These are phyloP conservation scores for Caerostris extrusa DNA, from an alignment of 1,140 invertebrate genomes.

Conservation along the genomic window DNA sequence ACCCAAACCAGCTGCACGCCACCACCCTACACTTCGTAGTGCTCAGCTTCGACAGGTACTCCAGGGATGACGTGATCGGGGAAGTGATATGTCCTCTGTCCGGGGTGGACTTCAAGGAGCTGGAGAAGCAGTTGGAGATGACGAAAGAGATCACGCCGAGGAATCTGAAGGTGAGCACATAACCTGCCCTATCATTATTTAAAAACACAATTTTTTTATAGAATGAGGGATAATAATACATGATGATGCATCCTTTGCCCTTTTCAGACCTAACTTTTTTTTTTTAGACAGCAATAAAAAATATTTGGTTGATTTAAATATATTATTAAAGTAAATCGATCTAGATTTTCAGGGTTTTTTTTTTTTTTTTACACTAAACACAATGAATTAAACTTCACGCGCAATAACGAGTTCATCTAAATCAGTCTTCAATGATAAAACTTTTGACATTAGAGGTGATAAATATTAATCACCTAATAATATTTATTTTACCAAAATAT, in stretches of 20 bases:
- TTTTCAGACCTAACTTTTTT: not conserved
- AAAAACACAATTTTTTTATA: too few species aligned
- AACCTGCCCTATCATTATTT: not conserved
- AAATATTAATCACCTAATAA: too few species aligned
- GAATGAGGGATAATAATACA: too few species aligned
- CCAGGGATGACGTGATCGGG: constrained; percentile 97
- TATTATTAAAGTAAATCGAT: not conserved
- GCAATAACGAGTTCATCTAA: too few species aligned
- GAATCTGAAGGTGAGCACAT: constrained; percentile 76
- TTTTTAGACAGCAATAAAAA: not conserved
- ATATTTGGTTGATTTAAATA: not conserved
- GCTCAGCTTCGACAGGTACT: constrained; percentile 98
- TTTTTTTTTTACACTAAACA: too few species aligned
- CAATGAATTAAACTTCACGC: too few species aligned
- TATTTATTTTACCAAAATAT: too few species aligned
- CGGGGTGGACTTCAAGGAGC: constrained; percentile 64
- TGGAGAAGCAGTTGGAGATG: constrained; percentile 78
- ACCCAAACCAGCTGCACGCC: constrained; percentile 89
- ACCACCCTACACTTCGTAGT: constrained; percentile 96
- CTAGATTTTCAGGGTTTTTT: too few species aligned
- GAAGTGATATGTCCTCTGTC: constrained; percentile 91
- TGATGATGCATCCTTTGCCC: too few species aligned
- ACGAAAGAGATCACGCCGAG: constrained; percentile 78
- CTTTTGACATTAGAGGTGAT: too few species aligned
- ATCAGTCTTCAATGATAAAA: too few species aligned